Evolutionary conservation across 2,797 vertebrate genomes (phyloP).

Genomic region (Lutjanus argentimaculatus): DNA sequence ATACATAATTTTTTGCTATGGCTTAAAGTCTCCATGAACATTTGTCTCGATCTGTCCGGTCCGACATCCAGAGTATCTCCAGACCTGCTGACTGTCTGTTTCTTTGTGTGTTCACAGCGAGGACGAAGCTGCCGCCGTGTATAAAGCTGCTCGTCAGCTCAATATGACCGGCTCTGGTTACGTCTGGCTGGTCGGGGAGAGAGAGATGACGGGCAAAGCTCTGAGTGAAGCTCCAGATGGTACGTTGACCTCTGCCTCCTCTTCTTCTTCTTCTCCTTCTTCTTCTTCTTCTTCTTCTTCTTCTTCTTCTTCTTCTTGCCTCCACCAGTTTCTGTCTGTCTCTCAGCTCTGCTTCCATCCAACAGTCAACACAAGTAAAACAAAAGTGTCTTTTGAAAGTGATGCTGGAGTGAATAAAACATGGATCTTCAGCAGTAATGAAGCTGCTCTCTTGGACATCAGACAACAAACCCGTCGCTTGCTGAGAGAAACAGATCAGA

Average conservation of each 20-base stretch:
- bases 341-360: constrained; percentile 69
- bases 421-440: neutral
- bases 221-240: constrained; percentile 96
- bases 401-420: neutral
- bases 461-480: neutral
- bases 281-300: neutral
- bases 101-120: constrained; percentile 84
- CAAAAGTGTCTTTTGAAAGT: neutral
- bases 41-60: no score
- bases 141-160: constrained; percentile 93
- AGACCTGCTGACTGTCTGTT: neutral
- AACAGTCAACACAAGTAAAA: neutral
- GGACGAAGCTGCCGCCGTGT: constrained; percentile 95
- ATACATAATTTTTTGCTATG: no score
- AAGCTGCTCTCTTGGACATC: neutral
- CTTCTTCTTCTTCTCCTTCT: neutral
- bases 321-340: constrained; percentile 26
- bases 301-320: neutral
- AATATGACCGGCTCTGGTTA: constrained; percentile 98
- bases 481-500: neutral
- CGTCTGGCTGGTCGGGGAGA: constrained; percentile 97
- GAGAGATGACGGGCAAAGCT: constrained; percentile 96
- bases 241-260: constrained; percentile 67
- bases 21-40: no score
- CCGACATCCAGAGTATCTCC: no score